Base-by-base conservation (phyloP, 2,797 vertebrate genomes). In the Bucorvus abyssinicus region DNA sequence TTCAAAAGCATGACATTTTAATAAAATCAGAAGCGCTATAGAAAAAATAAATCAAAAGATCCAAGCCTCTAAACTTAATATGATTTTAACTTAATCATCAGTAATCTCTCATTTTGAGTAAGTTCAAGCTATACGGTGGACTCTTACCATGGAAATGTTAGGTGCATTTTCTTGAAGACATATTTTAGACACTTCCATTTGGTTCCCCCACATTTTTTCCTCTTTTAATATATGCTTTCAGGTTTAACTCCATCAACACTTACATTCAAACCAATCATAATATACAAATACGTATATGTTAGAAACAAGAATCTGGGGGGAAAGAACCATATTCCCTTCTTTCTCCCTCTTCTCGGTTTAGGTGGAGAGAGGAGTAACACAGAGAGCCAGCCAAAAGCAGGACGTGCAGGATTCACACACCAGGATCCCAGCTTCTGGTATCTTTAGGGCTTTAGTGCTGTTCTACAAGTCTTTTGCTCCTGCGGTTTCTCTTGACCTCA, bases 1-100 rank as follows among this genome's bases (percentile, higher is more conserved):
- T 94, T 96, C 92, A 94, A 96, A 96, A 95, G 64, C 55, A 80
- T 75, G 86, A 89, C 26, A 81, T 93, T 95, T 95, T 67, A 79
- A 89, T 29, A 88, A 74, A 94, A 93, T 78, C 82, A 71, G 57
- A 91, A 94, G 71, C n/a, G 34, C 74, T 89, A 76, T 30, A 89
- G 40, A 83, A 80, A 73, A 93, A 70, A 24, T 13, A 67, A 36
- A 87, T 70, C 80, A 75, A 89, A 93, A 77, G 40, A 94, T 44
- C 36, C 47, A 88, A 86, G 36, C n/a, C 27, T 78, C 30, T 81
- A 87, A 70, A 81, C 10, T 83, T 90, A 65, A 82, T 18, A 12
- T 45, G 67, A 71, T 87, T 90, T 93, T 82, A 84, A 61, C 29
- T 64, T 75, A 69, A 74, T 92, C 63, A 79, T 56, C 47, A 92